These are phyloP conservation scores for Zygaena filipendulae DNA, from an alignment of 2,888 invertebrate species.

Conservation along the genomic window DNA sequence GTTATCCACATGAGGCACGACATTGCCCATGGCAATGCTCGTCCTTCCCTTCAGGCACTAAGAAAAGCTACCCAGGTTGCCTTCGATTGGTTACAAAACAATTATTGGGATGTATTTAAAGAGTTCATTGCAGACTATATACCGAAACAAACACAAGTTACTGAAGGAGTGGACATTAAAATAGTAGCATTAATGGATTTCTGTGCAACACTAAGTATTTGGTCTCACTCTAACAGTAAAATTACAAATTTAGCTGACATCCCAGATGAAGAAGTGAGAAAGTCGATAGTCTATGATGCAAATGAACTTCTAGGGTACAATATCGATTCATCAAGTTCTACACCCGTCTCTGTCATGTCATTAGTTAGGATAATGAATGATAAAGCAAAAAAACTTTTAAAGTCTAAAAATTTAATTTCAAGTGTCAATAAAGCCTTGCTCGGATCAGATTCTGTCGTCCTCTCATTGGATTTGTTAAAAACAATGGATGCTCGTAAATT, in stretches of 20 bases:
- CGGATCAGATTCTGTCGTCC: slow-evolving; percentile 38
- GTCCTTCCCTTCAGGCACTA: slow-evolving; percentile 73
- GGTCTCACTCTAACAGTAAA: slow-evolving; percentile 38
- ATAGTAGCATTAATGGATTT: slow-evolving; percentile 39
- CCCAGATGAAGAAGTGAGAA: slow-evolving; percentile 34
- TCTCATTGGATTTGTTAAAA: slow-evolving; percentile 39
- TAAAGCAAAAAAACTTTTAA: slow-evolving; percentile 33
- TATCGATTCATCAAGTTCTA: slow-evolving; percentile 36
- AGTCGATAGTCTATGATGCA: slow-evolving; percentile 41
- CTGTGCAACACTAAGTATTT: slow-evolving; percentile 46
- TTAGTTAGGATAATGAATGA: slow-evolving; percentile 31
- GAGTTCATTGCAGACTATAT: slow-evolving; percentile 52
- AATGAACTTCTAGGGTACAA: slow-evolving; percentile 36
- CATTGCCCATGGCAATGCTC: slow-evolving; percentile 75
- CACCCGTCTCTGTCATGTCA: slow-evolving; percentile 32
- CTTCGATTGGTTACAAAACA: slow-evolving; percentile 74
- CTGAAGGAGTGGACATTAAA: slow-evolving; percentile 29
- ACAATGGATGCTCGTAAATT: slow-evolving; percentile 29
- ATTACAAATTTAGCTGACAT: slow-evolving; percentile 47
- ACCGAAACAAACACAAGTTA: slow-evolving; percentile 26
- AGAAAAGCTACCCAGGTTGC: slow-evolving; percentile 72
- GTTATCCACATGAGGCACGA: slow-evolving; percentile 82
- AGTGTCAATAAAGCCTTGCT: slow-evolving; percentile 35
- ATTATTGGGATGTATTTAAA: slow-evolving; percentile 73
- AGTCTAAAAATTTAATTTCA: slow-evolving; percentile 22